A percentile compares a stretch with the other conserved stretches of the same genome.
Evolutionary conservation across 2,888 invertebrate species (phyloP).

Genomic region (Ectemnius lituratus): DNA sequence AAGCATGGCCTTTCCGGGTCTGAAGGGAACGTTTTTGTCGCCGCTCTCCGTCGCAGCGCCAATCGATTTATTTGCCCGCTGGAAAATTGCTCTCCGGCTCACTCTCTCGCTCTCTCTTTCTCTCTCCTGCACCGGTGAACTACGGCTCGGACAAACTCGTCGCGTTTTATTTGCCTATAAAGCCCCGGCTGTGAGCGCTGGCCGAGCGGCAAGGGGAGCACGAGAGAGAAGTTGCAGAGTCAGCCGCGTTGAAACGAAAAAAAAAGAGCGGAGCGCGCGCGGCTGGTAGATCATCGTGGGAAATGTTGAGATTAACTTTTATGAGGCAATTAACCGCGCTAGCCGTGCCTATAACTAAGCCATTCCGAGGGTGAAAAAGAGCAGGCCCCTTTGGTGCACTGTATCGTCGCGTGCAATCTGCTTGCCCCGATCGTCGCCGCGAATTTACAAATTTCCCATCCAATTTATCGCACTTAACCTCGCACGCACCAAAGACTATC

Average conservation of each 20-base stretch:
- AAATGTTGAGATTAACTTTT: conserved; percentile 28
- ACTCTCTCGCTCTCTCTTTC: too few species aligned
- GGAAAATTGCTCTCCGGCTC: too few species aligned
- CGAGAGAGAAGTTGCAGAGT: background rate
- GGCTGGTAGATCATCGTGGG: conserved; percentile 16
- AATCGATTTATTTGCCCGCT: too few species aligned
- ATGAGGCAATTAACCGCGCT: conserved; percentile 38
- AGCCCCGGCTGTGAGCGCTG: conserved; percentile 3
- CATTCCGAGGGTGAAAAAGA: conserved; percentile 21
- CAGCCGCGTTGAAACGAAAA: conserved; percentile 4
- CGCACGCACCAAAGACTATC: too few species aligned
- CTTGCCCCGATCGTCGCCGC: too few species aligned
- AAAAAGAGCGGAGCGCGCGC: background rate
- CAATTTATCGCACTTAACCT: too few species aligned
- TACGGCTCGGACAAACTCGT: conserved; percentile 9
- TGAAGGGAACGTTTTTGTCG: too few species aligned
- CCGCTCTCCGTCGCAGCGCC: too few species aligned
- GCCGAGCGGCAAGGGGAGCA: background rate
- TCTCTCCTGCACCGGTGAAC: background rate
- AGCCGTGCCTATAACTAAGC: conserved; percentile 8
- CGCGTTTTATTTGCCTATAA: conserved; percentile 29
- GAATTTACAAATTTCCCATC: too few species aligned
- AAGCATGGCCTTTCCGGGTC: too few species aligned
- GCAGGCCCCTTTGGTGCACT: conserved; percentile 13
- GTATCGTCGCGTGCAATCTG: too few species aligned